Percentiles rank a stretch among this genome's conserved stretches.
phyloP scores from a whole-genome alignment of 2,888 invertebrate species.

The Gnatocerus cornutus region DNA sequence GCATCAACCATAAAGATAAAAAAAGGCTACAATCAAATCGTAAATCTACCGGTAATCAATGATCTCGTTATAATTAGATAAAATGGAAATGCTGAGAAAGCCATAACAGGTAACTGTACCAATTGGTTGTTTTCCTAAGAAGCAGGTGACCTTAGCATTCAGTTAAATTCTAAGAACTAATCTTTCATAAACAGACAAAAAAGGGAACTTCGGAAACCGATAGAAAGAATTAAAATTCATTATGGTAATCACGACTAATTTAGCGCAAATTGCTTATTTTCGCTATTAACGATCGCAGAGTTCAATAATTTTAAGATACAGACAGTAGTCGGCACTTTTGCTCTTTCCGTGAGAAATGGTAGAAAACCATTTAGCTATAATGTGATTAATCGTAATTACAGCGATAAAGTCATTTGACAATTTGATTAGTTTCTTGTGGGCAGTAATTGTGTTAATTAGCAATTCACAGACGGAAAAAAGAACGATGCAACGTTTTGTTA shows the following conservation, averaged over 20 bases:
- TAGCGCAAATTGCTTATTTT: too few species aligned
- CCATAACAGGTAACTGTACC: slow-evolving; percentile 44
- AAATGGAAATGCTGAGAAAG: slow-evolving; percentile 22
- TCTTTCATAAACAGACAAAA: slow-evolving; percentile 52
- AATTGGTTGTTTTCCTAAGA: slow-evolving; percentile 48
- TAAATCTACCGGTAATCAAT: slow-evolving; percentile 51
- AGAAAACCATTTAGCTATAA: not conserved
- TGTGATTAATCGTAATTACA: slow-evolving; percentile 6
- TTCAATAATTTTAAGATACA: not conserved
- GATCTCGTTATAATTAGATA: slow-evolving; percentile 50
- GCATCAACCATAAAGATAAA: slow-evolving; percentile 48
- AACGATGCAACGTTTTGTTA: not conserved
- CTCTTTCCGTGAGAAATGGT: slow-evolving; percentile 24
- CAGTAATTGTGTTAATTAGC: slow-evolving; percentile 19
- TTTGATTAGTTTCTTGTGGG: slow-evolving; percentile 23
- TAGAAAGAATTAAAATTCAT: not conserved
- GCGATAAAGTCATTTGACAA: slow-evolving; percentile 25
- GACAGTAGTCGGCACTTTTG: not conserved
- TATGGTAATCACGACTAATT: too few species aligned
- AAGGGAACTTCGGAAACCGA: not conserved
- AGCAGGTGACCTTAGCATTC: slow-evolving; percentile 52
- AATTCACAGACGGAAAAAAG: not conserved
- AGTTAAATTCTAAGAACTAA: slow-evolving; percentile 57
- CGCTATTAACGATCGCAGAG: not conserved
- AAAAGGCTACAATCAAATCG: slow-evolving; percentile 47